Percentiles rank a stretch among this genome's conserved stretches.
Conservation (phyloP, 1,140 invertebrate genomes). For the Sycophila sp. region DNA sequence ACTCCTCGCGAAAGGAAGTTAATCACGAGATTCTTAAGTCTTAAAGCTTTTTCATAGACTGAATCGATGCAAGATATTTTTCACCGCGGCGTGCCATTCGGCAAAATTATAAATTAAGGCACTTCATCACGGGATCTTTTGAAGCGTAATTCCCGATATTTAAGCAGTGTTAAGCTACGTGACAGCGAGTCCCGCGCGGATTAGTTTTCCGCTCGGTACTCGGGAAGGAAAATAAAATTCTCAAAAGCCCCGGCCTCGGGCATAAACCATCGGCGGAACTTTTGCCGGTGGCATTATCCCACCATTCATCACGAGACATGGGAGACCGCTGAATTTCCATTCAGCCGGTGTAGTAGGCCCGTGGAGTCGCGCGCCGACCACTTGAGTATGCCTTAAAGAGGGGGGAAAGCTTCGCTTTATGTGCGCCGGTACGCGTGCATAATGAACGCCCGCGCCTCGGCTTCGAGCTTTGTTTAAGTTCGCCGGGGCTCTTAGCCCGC, state of each 20-base stretch:
- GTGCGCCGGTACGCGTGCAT: neutral
- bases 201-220: neutral
- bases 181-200: too few species aligned
- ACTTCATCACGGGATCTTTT: neutral
- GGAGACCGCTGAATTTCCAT: neutral
- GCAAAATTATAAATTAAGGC: constrained; percentile 2
- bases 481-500: too few species aligned
- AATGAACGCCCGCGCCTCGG: too few species aligned
- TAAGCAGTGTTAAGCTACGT: neutral
- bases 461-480: neutral
- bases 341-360: too few species aligned
- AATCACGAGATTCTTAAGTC: neutral
- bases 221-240: neutral
- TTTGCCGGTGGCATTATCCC: neutral
- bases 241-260: neutral
- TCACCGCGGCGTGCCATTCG: too few species aligned
- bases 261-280: neutral
- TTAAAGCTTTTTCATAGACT: neutral
- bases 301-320: constrained; percentile 5
- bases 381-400: neutral
- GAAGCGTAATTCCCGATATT: neutral
- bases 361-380: neutral
- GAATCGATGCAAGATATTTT: too few species aligned
- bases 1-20: neutral
- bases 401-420: too few species aligned